phyloP scores from a whole-genome alignment of 2,888 invertebrate genomes.

The Steinernema hermaphroditum region DNA sequence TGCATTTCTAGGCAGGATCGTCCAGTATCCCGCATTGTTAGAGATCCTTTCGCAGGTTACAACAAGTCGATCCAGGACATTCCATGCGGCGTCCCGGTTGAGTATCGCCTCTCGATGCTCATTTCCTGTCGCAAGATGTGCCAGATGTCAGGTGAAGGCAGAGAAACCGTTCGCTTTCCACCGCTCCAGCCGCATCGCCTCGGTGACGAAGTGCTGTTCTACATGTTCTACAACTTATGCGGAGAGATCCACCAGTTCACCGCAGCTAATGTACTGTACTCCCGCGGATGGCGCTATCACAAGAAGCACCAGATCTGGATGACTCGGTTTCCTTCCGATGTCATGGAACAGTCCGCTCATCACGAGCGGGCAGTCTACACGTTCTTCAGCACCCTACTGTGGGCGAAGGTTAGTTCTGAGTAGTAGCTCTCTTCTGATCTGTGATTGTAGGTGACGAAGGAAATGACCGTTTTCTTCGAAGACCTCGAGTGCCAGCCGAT shows the following conservation, averaged over 20 bases:
- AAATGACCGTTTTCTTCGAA: not conserved
- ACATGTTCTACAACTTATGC: not conserved
- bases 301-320: not conserved
- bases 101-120: not conserved
- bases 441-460: not conserved
- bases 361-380: not conserved
- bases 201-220: not conserved
- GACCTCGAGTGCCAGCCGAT: not conserved
- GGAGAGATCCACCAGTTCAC: not conserved
- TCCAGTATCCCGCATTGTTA: not conserved
- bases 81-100: not conserved
- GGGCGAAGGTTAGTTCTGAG: not conserved
- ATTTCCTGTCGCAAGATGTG: too few relatives aligned
- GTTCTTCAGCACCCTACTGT: not conserved
- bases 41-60: not conserved
- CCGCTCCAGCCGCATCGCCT: not conserved
- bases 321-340: not conserved
- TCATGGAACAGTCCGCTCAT: not conserved
- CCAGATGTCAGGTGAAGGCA: not conserved
- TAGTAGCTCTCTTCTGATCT: not conserved
- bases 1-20: not conserved
- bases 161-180: not conserved
- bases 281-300: not conserved
- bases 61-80: not conserved
- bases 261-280: not conserved